Evolutionary conservation across 2,888 invertebrate genomes (phyloP), one percentile per base, ranked within the genome.

Genomic region (Drosophila phalerata): DNA sequence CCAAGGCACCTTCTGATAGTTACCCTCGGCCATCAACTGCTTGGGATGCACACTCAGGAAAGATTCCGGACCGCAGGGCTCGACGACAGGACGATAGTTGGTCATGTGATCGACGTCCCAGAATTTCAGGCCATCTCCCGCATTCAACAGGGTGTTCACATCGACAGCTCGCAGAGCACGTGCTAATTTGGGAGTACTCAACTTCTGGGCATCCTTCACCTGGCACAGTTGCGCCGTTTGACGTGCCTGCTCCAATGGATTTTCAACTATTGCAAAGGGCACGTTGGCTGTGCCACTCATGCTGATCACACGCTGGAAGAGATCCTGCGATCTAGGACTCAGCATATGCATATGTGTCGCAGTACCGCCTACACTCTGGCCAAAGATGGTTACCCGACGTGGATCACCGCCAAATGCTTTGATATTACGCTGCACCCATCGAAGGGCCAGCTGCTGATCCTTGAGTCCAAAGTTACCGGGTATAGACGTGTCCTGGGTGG

Each of bases 391-490:
- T 0, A 94, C 93, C 30, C 76, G 84, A 0, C 90, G 73, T 0
- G 89, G 91, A 77, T 93, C 89, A 0, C 94, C 94, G 2, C 93
- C 93, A 69, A 94, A 94, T 37, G 73, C 63, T 2, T 71, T 78
- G 42, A 94, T 94, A 68, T 94, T 92, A 0, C 91, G 86, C 48
- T 93, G 90, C 3, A 94, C 92, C 93, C 93, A 94, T 70, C 91
- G 91, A 37, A 94, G 76, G 0, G 92, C 93, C 19, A 92, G 70
- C 11, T 92, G 90, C 85, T 94, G 94, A 88, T 94, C 94, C 81
- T 94, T 94, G 0, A 94, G 80, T 0, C 91, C 94, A 74, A 93
- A 93, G 71, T 94, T 94, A 0, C 94, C 94, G 0, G 93, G 92
- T 52, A 93, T 92, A 9, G 84, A 90, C 0, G 91, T 88, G 68